Evolutionary conservation across 2,888 invertebrate genomes (phyloP).

Genomic region (Napeogenes inachia): DNA sequence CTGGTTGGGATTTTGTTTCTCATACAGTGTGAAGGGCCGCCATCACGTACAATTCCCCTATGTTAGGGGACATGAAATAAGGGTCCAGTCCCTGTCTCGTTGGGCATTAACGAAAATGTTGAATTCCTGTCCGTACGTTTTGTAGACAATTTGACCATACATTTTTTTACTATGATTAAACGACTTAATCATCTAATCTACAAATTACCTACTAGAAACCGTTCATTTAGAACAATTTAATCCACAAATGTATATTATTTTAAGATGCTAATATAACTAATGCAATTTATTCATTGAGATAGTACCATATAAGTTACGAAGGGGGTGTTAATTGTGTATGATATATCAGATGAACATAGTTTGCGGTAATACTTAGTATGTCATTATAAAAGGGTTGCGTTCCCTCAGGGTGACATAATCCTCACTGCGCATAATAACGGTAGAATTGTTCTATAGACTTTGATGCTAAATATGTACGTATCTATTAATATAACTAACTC

Average conservation of each 20-base stretch:
- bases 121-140: constrained; percentile 10
- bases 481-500: not conserved
- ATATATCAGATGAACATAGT: not conserved
- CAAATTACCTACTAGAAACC: too few relatives aligned
- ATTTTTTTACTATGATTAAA: too few relatives aligned
- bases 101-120: constrained; percentile 37
- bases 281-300: too few relatives aligned
- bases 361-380: constrained; percentile 4
- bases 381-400: constrained; percentile 3
- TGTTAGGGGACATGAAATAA: constrained; percentile 40
- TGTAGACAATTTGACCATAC: not conserved
- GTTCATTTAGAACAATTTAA: too few relatives aligned
- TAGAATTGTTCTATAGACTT: constrained; percentile 5
- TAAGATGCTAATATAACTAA: too few relatives aligned
- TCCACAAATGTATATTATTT: too few relatives aligned
- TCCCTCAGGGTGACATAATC: constrained; percentile 1
- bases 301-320: too few relatives aligned
- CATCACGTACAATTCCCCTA: constrained; percentile 21
- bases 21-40: constrained; percentile 13
- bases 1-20: constrained; percentile 15
- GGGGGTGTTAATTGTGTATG: not conserved
- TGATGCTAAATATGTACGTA: not conserved
- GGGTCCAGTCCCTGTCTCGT: constrained; percentile 47
- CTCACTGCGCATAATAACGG: constrained; percentile 7
- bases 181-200: too few relatives aligned